These are phyloP conservation scores for Solea solea DNA, from an alignment of 2,113 vertebrate species.

Conservation along the genomic window DNA sequence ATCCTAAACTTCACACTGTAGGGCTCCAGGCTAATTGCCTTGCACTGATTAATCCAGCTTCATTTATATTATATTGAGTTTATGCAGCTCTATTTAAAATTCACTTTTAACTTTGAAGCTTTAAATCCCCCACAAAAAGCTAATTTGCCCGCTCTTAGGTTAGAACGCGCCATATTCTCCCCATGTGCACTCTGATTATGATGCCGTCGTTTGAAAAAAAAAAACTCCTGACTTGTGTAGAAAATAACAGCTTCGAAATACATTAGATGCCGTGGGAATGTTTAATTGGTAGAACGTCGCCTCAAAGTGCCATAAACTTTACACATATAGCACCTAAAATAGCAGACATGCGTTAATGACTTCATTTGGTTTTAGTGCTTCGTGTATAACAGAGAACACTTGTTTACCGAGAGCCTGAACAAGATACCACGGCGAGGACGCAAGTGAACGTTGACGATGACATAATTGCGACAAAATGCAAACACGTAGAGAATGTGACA, in stretches of 20 bases:
- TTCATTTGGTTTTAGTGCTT: neutral
- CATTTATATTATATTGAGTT: neutral
- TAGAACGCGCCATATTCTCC: neutral
- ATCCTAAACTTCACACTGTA: neutral
- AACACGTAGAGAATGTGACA: neutral
- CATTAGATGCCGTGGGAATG: too few species aligned
- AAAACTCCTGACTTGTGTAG: neutral
- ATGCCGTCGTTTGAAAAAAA: neutral
- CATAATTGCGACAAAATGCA: conserved; percentile 9
- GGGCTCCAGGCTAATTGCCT: neutral
- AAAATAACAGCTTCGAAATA: too few species aligned
- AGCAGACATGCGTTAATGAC: too few species aligned
- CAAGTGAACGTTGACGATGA: neutral
- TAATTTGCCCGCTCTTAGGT: too few species aligned
- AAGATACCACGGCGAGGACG: too few species aligned
- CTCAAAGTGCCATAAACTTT: too few species aligned
- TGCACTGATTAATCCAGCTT: neutral
- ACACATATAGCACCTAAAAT: too few species aligned
- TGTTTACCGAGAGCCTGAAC: too few species aligned
- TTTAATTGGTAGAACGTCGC: too few species aligned
- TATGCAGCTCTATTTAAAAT: neutral
- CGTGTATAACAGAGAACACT: neutral
- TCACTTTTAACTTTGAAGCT: conserved; percentile 1
- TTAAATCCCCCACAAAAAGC: neutral
- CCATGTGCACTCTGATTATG: neutral